Percentiles rank a stretch among this genome's conserved stretches.
phyloP scores from a whole-genome alignment of 2,888 invertebrate species.

The Troides aeacus region DNA sequence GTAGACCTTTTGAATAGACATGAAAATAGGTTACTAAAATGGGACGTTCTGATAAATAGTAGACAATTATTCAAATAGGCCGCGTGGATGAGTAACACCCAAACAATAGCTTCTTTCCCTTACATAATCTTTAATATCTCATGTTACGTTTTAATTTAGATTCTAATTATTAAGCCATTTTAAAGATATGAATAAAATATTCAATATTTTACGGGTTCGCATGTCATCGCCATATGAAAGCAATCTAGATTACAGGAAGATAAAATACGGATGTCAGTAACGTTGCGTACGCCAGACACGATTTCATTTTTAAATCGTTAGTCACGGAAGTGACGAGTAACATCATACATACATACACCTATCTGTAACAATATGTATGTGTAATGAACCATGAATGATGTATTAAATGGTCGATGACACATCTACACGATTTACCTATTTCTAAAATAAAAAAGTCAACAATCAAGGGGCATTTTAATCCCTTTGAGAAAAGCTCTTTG shows the following conservation, averaged over 20 bases:
- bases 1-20: background rate
- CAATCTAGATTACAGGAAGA: constrained; percentile 8
- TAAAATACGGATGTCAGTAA: constrained; percentile 35
- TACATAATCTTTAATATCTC: constrained; percentile 18
- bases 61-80: constrained; percentile 15
- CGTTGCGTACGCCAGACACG: constrained; percentile 37
- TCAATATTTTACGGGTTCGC: constrained; percentile 4
- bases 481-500: too few relatives aligned
- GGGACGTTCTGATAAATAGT: background rate
- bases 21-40: background rate
- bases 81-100: constrained; percentile 12
- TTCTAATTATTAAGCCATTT: background rate
- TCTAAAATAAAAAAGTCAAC: too few relatives aligned
- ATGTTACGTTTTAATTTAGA: constrained; percentile 14
- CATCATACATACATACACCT: background rate
- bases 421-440: too few relatives aligned
- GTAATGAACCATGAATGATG: too few relatives aligned
- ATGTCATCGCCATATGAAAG: constrained; percentile 19
- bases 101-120: constrained; percentile 16
- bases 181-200: background rate
- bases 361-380: background rate
- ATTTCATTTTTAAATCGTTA: constrained; percentile 41
- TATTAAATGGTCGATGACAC: too few relatives aligned
- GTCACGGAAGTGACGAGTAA: constrained; percentile 40
- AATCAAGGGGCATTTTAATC: too few relatives aligned